These are phyloP conservation scores for Chionomys nivalis DNA, from an alignment of 2,113 vertebrate species.

Conservation along the genomic window DNA sequence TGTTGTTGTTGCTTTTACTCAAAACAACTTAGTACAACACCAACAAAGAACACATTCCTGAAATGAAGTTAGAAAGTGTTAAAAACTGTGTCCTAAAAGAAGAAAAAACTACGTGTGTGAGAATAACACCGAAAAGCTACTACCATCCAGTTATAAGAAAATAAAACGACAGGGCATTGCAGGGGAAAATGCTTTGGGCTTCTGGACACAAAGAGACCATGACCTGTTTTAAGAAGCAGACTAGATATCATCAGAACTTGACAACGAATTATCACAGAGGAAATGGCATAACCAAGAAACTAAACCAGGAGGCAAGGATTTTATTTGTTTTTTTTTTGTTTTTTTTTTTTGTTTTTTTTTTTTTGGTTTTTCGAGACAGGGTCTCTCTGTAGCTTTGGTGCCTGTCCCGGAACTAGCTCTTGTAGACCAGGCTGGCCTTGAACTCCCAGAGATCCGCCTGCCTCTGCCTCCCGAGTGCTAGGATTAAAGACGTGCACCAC, in stretches of 20 bases:
- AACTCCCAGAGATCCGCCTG: no score
- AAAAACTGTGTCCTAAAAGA: not conserved
- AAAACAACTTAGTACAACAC: not conserved
- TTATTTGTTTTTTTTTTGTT: no score
- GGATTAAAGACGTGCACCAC: no score
- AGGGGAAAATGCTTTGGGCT: not conserved
- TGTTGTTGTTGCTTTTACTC: not conserved
- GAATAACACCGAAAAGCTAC: not conserved
- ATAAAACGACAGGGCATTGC: not conserved
- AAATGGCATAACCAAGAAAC: conserved; percentile 21
- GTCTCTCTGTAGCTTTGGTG: no score
- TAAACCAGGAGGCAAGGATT: not conserved
- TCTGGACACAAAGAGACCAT: not conserved
- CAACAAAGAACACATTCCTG: not conserved
- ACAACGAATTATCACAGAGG: not conserved
- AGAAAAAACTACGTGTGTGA: not conserved
- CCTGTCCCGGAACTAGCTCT: no score
- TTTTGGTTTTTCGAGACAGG: no score
- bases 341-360: no score
- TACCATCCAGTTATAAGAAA: not conserved
- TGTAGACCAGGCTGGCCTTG: no score
- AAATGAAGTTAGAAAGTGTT: not conserved
- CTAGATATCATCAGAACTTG: not conserved
- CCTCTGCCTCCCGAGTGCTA: no score
- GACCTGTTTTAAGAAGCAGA: not conserved